Base-by-base conservation (phyloP, 2,113 vertebrate species). In the Lamprotornis superbus region DNA sequence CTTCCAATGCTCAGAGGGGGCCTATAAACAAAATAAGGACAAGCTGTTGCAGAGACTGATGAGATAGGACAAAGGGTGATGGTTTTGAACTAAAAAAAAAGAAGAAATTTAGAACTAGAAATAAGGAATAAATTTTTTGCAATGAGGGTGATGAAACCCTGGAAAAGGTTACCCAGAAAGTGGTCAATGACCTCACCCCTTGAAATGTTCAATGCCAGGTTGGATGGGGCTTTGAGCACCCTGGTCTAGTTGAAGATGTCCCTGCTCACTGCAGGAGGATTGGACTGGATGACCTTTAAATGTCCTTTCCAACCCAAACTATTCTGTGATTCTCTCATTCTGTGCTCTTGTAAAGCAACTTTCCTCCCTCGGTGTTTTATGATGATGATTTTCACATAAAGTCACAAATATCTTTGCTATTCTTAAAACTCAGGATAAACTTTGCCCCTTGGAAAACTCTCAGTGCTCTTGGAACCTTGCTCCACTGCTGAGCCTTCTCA, bases 151-250 rank as follows among this genome's bases (percentile, higher is more conserved):
- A 2, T 14, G 35, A 44, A 65, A 39, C 31, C 19, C 15, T 35
- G 12, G 11, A 4, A 8, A 6, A 28, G 2, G 0, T 17, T 74
- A 4, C 49, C 10, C 27, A 30, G 8, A 53, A 10, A 39, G 28
- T 18, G 15, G 11, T 40, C 0, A 0, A 5, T 39, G 35, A 3
- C 5, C 25, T 5, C 21, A 40, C 19, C 8, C 9, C 21, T 28
- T 12, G 15, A 21, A 71, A 17, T 25, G 11, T 67, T 56, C 10
- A 19, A 49, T 15, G 30, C 23, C 15, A 49, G 27, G 12, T 35
- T 33, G 42, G 57, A 50, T 1, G 0, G 6, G 18, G 16, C 14
- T 89, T 37, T 39, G 40, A 27, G 37, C 33, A 71, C 9, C 15
- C 9, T 76, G 22, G 7, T 22, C 4, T 15, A 10, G 18, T 28